phyloP scores from a whole-genome alignment of 2,888 invertebrate genomes.

The Protonemura montana region DNA sequence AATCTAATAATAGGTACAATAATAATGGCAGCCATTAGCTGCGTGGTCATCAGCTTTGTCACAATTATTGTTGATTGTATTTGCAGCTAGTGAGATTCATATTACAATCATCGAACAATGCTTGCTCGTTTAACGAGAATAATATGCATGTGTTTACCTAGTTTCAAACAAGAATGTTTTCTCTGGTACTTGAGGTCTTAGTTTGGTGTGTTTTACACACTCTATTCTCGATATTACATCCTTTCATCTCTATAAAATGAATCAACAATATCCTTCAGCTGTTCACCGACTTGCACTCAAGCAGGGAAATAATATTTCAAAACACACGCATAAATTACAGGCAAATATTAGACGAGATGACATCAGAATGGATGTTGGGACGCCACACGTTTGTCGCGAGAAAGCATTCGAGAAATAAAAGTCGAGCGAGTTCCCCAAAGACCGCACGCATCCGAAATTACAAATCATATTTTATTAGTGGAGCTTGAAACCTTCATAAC shows the following conservation, averaged over 20 bases:
- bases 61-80: too few relatives aligned
- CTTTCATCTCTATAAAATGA: conserved; percentile 21
- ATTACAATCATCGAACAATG: too few relatives aligned
- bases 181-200: not conserved
- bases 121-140: not conserved
- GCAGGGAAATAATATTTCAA: not conserved
- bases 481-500: not conserved
- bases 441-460: not conserved
- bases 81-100: too few relatives aligned
- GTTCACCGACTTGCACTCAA: not conserved
- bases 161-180: not conserved
- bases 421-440: not conserved
- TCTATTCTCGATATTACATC: not conserved
- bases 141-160: not conserved
- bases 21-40: too few relatives aligned
- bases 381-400: not conserved
- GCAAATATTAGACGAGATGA: conserved; percentile 32
- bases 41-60: too few relatives aligned
- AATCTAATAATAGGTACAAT: too few relatives aligned
- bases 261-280: not conserved
- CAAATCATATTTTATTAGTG: not conserved
- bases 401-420: not conserved
- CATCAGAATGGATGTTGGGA: conserved; percentile 26
- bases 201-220: not conserved
- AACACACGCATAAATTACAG: conserved; percentile 35